Conservation (phyloP, 2,888 invertebrate genomes). For the Bellardia pandia region DNA sequence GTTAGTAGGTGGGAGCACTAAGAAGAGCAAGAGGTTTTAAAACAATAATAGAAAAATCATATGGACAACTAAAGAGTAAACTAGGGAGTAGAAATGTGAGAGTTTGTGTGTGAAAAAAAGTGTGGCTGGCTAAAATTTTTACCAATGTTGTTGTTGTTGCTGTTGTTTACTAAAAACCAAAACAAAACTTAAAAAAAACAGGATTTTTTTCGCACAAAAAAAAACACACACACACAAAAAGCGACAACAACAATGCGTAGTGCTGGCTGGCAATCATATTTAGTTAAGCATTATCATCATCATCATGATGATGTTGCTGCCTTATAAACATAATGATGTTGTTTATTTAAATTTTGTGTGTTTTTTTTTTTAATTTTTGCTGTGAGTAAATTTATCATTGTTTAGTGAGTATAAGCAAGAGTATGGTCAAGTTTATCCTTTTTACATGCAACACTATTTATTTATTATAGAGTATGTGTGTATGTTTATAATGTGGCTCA, state of each 20-base stretch:
- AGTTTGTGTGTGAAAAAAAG: not conserved
- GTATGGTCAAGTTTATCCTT: slow-evolving; percentile 56
- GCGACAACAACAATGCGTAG: slow-evolving; percentile 6
- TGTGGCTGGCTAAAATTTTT: not conserved
- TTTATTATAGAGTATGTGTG: not conserved
- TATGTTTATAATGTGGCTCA: slow-evolving; percentile 19
- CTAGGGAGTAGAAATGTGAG: not conserved
- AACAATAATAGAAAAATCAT: slow-evolving; percentile 48
- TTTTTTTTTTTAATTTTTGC: not conserved
- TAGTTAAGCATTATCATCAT: slow-evolving; percentile 11
- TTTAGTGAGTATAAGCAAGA: slow-evolving; percentile 31
- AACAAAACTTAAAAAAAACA: slow-evolving; percentile 38
- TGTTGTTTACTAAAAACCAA: slow-evolving; percentile 56
- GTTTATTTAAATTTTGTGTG: slow-evolving; percentile 2
- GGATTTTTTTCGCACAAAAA: not conserved
- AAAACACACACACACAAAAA: slow-evolving; percentile 1
- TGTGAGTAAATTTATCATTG: slow-evolving; percentile 46
- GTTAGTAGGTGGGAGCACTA: not conserved
- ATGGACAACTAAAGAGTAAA: not conserved
- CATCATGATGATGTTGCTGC: slow-evolving; percentile 23
- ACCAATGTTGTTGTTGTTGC: slow-evolving; percentile 13
- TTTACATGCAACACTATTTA: not conserved
- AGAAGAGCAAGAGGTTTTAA: slow-evolving; percentile 19
- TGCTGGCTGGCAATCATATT: slow-evolving; percentile 3
- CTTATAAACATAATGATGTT: slow-evolving; percentile 34